Evolutionary conservation across 2,888 invertebrate species (phyloP), one percentile per base, ranked within the genome.

Genomic region (Chromoteleia sp.): DNA sequence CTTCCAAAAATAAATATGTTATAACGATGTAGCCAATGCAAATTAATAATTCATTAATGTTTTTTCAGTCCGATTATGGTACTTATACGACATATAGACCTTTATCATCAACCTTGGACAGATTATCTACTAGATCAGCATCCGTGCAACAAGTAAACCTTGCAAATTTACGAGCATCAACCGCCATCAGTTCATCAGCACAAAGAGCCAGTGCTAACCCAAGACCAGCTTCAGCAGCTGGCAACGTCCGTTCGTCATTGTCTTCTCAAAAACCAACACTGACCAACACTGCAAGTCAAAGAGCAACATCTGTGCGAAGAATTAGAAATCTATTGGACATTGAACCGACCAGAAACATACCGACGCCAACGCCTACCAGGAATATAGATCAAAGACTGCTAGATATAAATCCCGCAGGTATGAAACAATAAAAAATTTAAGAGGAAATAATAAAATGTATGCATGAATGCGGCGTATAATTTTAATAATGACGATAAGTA

Each of bases 331-430:
- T 97, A 25, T 92, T 97, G 77, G 97, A 97, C 87, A 93, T 97
- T 75, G 95, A 94, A 87, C 92, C 86, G 39, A 92, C 93, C 8
- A 89, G 92, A 83, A 90, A 89, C 75, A 96, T 96, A 74, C 96
- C 96, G 3, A 95, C 96, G 70, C 96, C 96, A 12, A 95, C 96
- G 61, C 94, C 96, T 88, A 95, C 95, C 43, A 93, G 96, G 88
- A 93, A 93, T 86, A 96, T 95, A 91, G 92, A 88, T 87, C 92
- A 92, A 87, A 93, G 95, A 88, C 95, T 96, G 89, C 93, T 97
- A 85, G 97, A 97, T 92, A 97, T 97, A 86, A 97, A 97, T 93
- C 97, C 97, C 88, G 97, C 96, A 88, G 97, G 96, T 95, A 86
- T 30, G 19, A 29, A 41, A 33, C 33, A 33, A 33, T 33, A n/a